Evolutionary conservation across 2,113 vertebrate genomes (phyloP).

Genomic region (Passer montanus): DNA sequence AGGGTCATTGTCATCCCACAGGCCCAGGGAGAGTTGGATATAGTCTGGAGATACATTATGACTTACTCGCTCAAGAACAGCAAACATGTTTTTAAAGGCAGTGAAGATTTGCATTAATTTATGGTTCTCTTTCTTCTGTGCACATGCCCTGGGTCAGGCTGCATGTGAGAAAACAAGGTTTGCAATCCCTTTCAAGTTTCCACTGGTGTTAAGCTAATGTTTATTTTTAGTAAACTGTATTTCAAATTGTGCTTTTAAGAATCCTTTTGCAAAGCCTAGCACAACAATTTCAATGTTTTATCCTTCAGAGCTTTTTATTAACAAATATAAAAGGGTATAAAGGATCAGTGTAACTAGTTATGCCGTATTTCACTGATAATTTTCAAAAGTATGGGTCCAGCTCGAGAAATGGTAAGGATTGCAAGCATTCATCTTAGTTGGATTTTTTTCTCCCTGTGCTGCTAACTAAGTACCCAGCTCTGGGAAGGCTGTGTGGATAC

Average conservation of each 20-base stretch:
- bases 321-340: neutral
- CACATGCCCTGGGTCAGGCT: neutral
- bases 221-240: slow-evolving; percentile 37
- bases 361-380: neutral
- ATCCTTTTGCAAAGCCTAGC: neutral
- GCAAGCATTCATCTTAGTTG: neutral
- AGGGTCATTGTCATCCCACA: neutral
- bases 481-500: neutral
- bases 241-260: neutral
- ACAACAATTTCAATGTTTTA: neutral
- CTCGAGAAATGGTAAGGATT: neutral
- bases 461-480: neutral
- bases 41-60: neutral
- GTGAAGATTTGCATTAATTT: slow-evolving; percentile 5
- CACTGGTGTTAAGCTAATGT: slow-evolving; percentile 23
- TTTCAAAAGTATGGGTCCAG: neutral
- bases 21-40: neutral
- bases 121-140: neutral
- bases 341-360: neutral
- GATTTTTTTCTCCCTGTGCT: neutral
- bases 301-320: neutral
- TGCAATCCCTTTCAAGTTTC: slow-evolving; percentile 1
- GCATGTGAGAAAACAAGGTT: neutral
- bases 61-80: neutral
- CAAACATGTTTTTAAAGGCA: neutral